phyloP scores from a whole-genome alignment of 2,888 invertebrate species.

The Cristatella mucedo region DNA sequence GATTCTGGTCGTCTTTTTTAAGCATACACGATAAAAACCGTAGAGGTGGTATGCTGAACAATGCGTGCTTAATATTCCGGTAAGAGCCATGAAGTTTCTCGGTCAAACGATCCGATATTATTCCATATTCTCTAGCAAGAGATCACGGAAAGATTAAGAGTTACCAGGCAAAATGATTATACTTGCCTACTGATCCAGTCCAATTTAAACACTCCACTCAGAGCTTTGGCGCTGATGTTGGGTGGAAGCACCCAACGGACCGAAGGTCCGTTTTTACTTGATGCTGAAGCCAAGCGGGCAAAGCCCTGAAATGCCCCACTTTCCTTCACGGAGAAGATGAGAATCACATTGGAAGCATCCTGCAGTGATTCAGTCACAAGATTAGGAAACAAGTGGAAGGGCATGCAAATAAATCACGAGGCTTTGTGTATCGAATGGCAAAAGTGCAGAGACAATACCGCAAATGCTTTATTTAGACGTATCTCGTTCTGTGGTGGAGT shows the following conservation, averaged over 20 bases:
- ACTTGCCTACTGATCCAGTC: conserved; percentile 74
- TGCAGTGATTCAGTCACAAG: conserved; percentile 20
- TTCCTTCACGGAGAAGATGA: conserved; percentile 93
- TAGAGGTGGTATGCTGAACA: too few species aligned
- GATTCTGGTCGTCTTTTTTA: too few species aligned
- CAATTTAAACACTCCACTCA: conserved; percentile 86
- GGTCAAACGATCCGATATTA: too few species aligned
- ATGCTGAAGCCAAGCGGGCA: conserved; percentile 72
- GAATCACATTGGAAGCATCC: conserved; percentile 77
- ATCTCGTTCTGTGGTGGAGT: conserved; percentile 91
- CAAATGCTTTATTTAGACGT: conserved; percentile 80
- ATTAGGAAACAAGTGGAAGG: too few species aligned
- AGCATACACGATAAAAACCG: too few species aligned
- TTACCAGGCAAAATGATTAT: conserved; percentile 5
- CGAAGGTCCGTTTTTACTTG: conserved; percentile 64
- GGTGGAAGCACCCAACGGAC: conserved; percentile 79
- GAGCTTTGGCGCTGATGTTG: conserved; percentile 72
- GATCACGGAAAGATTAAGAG: too few species aligned
- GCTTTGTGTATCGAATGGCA: neutral
- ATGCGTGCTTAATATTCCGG: too few species aligned
- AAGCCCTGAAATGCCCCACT: conserved; percentile 75
- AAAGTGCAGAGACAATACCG: conserved; percentile 29
- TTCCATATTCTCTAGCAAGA: too few species aligned
- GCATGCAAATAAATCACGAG: too few species aligned
- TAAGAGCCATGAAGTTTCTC: too few species aligned